Conservation (phyloP, 2,888 invertebrate genomes). For the Epinotia ramella region DNA sequence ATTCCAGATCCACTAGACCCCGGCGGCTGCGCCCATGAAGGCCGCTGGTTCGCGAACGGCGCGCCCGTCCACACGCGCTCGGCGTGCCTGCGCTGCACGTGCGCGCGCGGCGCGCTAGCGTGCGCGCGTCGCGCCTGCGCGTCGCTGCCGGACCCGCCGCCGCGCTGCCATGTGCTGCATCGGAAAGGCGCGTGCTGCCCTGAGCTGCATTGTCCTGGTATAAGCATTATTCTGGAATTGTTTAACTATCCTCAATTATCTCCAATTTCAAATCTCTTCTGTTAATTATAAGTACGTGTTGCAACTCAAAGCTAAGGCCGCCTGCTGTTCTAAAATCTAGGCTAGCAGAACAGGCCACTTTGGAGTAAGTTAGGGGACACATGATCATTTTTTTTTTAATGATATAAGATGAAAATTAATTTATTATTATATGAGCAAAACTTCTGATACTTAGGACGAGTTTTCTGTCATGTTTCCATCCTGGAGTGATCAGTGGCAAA, state of each 20-base stretch:
- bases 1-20: slow-evolving; percentile 47
- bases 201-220: slow-evolving; percentile 90
- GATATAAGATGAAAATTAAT: no score
- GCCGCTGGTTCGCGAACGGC: slow-evolving; percentile 88
- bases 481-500: no score
- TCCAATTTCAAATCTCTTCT: no score
- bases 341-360: no score
- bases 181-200: slow-evolving; percentile 90
- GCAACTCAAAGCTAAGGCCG: no score
- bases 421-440: no score
- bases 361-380: no score
- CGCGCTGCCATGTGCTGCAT: slow-evolving; percentile 89
- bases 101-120: slow-evolving; percentile 88
- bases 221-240: slow-evolving; percentile 39
- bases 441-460: no score
- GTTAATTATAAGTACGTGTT: no score
- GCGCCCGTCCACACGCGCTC: slow-evolving; percentile 88
- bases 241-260: neutral
- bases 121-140: slow-evolving; percentile 92
- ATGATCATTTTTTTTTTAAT: no score
- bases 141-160: slow-evolving; percentile 90
- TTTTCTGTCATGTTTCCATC: no score
- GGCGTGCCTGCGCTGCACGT: slow-evolving; percentile 92
- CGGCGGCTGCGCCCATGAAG: slow-evolving; percentile 91
- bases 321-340: no score